Conservation (phyloP, 2,797 vertebrate genomes). For the Hydrophis major region DNA sequence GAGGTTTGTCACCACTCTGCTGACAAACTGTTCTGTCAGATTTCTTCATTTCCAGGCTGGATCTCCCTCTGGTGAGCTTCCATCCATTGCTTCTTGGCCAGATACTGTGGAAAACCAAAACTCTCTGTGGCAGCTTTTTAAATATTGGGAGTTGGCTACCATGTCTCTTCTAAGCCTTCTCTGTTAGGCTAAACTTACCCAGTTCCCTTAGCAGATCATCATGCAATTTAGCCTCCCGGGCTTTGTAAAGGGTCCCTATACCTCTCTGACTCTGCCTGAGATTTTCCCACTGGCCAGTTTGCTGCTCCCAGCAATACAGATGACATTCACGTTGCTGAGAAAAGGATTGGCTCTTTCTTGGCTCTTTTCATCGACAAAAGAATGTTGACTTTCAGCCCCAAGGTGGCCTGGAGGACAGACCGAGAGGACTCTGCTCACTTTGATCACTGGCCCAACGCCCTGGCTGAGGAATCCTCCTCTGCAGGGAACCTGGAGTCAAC, state of each 20-base stretch:
- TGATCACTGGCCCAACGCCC: conserved; percentile 89
- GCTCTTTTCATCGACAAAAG: conserved; percentile 78
- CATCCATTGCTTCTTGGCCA: too few relatives aligned
- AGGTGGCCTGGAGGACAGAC: conserved; percentile 74
- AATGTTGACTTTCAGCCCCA: conserved; percentile 82
- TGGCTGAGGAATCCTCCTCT: conserved; percentile 76
- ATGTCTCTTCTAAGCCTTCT: background rate
- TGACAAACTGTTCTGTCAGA: background rate
- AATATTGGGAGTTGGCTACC: too few relatives aligned
- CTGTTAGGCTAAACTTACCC: background rate
- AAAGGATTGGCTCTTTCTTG: conserved; percentile 83
- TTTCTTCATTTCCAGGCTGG: too few relatives aligned
- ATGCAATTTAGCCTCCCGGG: too few relatives aligned
- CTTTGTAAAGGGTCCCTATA: background rate
- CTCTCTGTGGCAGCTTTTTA: too few relatives aligned
- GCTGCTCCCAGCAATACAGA: conserved; percentile 69
- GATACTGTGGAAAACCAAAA: too few relatives aligned
- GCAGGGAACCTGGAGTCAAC: conserved; percentile 81
- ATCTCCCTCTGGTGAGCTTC: too few relatives aligned
- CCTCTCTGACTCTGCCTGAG: background rate
- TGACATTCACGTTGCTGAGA: conserved; percentile 78
- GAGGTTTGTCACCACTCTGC: background rate
- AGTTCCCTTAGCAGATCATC: background rate
- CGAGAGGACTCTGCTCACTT: conserved; percentile 79
- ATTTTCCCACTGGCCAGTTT: background rate